phyloP scores from a whole-genome alignment of 1,140 invertebrate species.

The Eriocheir sinensis region DNA sequence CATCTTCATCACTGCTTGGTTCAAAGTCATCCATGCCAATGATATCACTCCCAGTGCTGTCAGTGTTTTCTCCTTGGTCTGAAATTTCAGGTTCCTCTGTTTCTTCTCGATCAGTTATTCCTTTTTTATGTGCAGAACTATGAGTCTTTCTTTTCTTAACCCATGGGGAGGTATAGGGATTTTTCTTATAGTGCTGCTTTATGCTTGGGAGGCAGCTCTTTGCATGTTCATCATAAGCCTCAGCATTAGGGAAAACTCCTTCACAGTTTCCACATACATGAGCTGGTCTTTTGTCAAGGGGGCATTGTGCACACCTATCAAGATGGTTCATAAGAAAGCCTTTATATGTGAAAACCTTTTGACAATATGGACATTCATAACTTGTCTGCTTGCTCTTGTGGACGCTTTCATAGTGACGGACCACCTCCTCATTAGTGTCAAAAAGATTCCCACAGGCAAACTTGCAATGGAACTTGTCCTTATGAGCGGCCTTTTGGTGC shows the following conservation, averaged over 20 bases:
- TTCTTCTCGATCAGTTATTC: no score
- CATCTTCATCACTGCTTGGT: no score
- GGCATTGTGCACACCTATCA: slow-evolving; percentile 44
- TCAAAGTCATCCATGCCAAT: no score
- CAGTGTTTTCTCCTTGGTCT: neutral
- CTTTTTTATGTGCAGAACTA: no score
- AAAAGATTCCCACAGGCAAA: slow-evolving; percentile 39
- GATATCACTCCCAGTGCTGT: no score
- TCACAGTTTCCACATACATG: slow-evolving; percentile 55
- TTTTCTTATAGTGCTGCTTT: neutral
- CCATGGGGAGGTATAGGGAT: neutral
- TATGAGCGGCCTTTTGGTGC: slow-evolving; percentile 35
- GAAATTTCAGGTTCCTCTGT: no score
- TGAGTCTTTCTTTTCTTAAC: neutral
- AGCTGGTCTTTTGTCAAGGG: slow-evolving; percentile 53
- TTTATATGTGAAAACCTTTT: neutral
- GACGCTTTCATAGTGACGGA: neutral
- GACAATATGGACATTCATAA: slow-evolving; percentile 50
- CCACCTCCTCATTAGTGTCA: neutral
- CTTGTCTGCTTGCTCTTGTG: slow-evolving; percentile 7
- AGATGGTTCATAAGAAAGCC: slow-evolving; percentile 47
- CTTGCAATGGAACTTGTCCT: slow-evolving; percentile 49
- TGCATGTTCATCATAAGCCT: slow-evolving; percentile 45
- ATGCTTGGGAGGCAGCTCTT: slow-evolving; percentile 24
- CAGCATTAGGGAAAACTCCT: slow-evolving; percentile 17